These are phyloP conservation scores for Caenorhabditis panamensis DNA, from an alignment of 2,888 invertebrate species.

Conservation along the genomic window DNA sequence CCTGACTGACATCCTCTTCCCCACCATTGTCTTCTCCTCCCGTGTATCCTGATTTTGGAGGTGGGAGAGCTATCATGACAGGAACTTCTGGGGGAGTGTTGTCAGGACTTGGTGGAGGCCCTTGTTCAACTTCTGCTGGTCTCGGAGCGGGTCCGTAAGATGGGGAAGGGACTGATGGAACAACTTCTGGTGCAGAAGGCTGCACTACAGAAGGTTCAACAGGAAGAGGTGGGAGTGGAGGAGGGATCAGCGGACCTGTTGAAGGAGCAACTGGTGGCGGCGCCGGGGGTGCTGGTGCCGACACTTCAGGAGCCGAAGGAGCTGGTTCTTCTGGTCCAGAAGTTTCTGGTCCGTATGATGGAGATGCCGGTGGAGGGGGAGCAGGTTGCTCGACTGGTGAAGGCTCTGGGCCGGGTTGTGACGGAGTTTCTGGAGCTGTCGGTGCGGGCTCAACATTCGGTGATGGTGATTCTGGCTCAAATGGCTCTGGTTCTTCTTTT, in stretches of 20 bases:
- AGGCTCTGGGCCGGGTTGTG: background rate
- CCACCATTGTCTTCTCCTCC: constrained; percentile 43
- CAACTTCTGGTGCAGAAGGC: background rate
- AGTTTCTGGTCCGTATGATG: constrained; percentile 6
- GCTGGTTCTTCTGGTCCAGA: background rate
- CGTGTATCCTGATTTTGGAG: constrained; percentile 12
- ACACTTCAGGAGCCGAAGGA: background rate
- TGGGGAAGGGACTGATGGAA: constrained; percentile 22
- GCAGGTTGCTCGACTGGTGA: background rate
- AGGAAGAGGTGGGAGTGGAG: constrained; percentile 14
- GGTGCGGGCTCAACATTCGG: background rate
- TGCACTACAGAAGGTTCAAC: background rate
- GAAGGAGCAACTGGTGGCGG: constrained; percentile 1
- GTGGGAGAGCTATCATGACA: constrained; percentile 46
- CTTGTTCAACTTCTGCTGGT: background rate
- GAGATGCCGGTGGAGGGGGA: background rate
- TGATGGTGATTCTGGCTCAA: background rate
- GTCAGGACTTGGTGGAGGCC: constrained; percentile 23
- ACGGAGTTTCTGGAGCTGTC: background rate
- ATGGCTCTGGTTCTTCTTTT: background rate
- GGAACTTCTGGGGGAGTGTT: constrained; percentile 23
- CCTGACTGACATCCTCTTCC: constrained; percentile 39
- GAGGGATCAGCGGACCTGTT: background rate
- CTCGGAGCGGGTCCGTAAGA: constrained; percentile 18
- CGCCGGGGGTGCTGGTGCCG: background rate